Conservation (phyloP, 2,797 vertebrate genomes). For the Oreochromis grahami region DNA sequence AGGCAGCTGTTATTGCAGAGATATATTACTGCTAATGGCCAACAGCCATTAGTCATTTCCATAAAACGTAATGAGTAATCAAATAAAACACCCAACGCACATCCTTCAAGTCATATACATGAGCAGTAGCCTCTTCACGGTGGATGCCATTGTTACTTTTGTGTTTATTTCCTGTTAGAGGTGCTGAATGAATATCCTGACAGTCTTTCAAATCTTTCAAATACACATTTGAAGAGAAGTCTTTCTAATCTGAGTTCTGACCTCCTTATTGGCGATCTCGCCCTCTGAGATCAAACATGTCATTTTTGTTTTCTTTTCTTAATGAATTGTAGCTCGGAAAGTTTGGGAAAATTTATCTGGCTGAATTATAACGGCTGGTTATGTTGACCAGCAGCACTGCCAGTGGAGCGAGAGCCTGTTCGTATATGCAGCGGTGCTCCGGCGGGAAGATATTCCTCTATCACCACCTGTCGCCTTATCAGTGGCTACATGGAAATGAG, state of each 20-base stretch:
- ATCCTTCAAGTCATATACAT: not conserved
- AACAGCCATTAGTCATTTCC: slow-evolving; percentile 18
- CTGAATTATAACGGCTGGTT: not conserved
- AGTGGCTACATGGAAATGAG: slow-evolving; percentile 39
- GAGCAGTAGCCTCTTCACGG: not conserved
- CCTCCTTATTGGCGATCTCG: not conserved
- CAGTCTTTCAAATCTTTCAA: not conserved
- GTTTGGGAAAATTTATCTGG: not conserved
- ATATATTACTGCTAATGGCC: slow-evolving; percentile 18
- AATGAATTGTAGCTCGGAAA: not conserved
- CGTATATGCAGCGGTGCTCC: not conserved
- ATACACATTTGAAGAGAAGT: not conserved
- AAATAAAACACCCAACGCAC: slow-evolving; percentile 1
- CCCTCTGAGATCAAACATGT: not conserved
- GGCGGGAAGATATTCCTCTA: slow-evolving; percentile 5
- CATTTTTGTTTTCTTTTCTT: not conserved
- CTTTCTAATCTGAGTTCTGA: not conserved
- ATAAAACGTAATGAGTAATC: slow-evolving; percentile 25
- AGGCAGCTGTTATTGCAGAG: slow-evolving; percentile 6
- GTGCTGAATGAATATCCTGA: not conserved
- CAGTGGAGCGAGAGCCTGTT: not conserved
- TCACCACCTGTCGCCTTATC: slow-evolving; percentile 45
- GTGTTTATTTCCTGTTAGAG: not conserved
- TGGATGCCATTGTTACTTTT: not conserved
- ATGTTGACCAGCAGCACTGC: not conserved